A percentile compares a stretch with the other conserved stretches of the same genome.
phyloP scores from a whole-genome alignment of 1,140 invertebrate species.

The Scaptomyza pallida region DNA sequence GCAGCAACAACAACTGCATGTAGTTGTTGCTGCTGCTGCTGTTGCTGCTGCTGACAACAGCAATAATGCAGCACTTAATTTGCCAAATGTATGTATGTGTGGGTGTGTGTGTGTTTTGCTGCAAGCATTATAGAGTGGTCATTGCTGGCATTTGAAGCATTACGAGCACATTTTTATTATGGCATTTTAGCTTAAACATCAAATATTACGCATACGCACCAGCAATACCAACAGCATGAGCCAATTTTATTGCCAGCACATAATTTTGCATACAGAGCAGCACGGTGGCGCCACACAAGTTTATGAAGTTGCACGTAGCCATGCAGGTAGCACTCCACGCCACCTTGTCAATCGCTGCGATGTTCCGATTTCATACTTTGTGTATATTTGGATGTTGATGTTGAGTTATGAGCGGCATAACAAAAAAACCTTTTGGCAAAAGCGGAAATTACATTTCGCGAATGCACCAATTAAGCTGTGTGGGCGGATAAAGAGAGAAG shows the following conservation, averaged over 20 bases:
- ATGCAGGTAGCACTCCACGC: not conserved
- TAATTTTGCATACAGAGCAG: constrained; percentile 34
- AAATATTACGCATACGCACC: constrained; percentile 68
- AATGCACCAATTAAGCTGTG: constrained; percentile 64
- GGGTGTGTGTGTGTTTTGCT: constrained; percentile 4
- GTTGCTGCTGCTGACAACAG: constrained; percentile 42
- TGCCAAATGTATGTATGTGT: constrained; percentile 30
- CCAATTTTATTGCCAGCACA: not conserved
- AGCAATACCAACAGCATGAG: not conserved
- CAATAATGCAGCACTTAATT: constrained; percentile 59
- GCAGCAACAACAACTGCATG: not conserved
- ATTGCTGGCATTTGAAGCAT: constrained; percentile 45
- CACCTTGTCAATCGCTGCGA: constrained; percentile 28
- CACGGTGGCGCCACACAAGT: constrained; percentile 4
- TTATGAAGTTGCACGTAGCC: constrained; percentile 6
- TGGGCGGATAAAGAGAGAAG: too few relatives aligned
- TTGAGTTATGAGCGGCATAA: constrained; percentile 57
- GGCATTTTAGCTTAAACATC: constrained; percentile 14
- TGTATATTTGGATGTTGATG: constrained; percentile 36
- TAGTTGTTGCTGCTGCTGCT: constrained; percentile 7
- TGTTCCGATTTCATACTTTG: not conserved
- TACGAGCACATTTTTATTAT: constrained; percentile 31
- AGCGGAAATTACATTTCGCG: constrained; percentile 74
- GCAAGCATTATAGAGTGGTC: constrained; percentile 32
- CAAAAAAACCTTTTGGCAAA: constrained; percentile 32